Conservation (phyloP, 2,113 vertebrate genomes). For the Ptychochromis oligacanthus region DNA sequence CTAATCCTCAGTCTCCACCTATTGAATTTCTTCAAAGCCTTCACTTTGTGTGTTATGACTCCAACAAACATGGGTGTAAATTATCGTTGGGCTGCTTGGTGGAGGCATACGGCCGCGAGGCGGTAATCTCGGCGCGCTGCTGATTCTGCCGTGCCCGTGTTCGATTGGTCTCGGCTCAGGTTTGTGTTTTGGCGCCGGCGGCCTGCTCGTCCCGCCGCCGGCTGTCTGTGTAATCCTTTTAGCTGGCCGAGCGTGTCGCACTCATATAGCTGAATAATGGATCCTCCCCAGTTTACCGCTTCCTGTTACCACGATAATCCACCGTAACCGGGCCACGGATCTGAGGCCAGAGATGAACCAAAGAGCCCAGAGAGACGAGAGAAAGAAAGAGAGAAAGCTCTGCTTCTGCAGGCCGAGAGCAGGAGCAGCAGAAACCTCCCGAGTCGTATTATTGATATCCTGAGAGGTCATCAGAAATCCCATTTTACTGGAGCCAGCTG, state of each 20-base stretch:
- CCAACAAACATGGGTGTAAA: background rate
- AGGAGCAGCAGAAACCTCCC: background rate
- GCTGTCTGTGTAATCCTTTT: constrained; percentile 40
- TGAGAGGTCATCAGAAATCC: background rate
- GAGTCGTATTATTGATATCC: background rate
- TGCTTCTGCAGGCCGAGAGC: background rate
- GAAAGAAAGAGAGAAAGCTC: background rate
- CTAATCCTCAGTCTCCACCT: too few relatives aligned
- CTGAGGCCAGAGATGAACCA: background rate
- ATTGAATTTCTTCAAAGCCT: too few relatives aligned
- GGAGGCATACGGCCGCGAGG: background rate
- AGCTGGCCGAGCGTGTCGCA: background rate
- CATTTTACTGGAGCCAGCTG: background rate
- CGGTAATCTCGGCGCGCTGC: background rate
- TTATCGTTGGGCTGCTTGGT: too few relatives aligned
- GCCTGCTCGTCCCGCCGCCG: background rate
- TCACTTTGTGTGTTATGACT: background rate
- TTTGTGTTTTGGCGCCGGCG: background rate
- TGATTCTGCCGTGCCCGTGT: background rate
- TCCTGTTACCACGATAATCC: constrained; percentile 18
- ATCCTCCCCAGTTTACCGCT: background rate
- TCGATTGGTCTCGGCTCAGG: background rate
- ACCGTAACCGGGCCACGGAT: background rate
- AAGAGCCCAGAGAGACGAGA: background rate
- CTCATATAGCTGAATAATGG: constrained; percentile 12